Evolutionary conservation across 2,797 vertebrate genomes (phyloP).

Genomic region (Scomberomorus guttatus): DNA sequence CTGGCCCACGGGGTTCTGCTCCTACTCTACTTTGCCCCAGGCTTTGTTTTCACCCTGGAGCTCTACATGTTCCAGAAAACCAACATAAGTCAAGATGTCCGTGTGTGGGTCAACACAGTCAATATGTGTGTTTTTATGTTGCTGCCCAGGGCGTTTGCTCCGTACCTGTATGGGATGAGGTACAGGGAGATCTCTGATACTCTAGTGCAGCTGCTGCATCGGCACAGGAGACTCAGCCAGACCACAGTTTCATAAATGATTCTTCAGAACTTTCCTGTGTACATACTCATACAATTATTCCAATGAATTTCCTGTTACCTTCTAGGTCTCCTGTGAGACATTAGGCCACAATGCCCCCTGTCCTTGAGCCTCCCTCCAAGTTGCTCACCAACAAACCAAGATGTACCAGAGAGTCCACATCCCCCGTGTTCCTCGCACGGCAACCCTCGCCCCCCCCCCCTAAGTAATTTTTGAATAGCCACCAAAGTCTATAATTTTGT

Average conservation of each 20-base stretch:
- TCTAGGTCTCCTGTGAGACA: too few species aligned
- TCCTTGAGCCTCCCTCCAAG: not conserved
- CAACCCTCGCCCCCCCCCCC: not conserved
- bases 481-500: not conserved
- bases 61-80: slow-evolving; percentile 69
- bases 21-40: slow-evolving; percentile 84
- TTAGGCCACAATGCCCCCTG: too few species aligned
- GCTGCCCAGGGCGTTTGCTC: slow-evolving; percentile 84
- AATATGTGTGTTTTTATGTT: slow-evolving; percentile 86
- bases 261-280: not conserved
- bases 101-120: slow-evolving; percentile 83
- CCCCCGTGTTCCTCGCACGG: too few species aligned
- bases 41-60: slow-evolving; percentile 84
- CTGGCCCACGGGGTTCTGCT: slow-evolving; percentile 85
- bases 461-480: not conserved
- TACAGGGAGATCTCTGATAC: slow-evolving; percentile 84
- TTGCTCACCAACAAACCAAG: not conserved
- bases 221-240: slow-evolving; percentile 57
- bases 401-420: not conserved
- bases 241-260: slow-evolving; percentile 41
- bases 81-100: slow-evolving; percentile 55
- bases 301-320: not conserved
- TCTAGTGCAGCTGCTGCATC: slow-evolving; percentile 73
- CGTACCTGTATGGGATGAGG: slow-evolving; percentile 86
- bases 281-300: not conserved